Evolutionary conservation across 2,113 vertebrate genomes (phyloP).

Genomic region (Ursus arctos): DNA sequence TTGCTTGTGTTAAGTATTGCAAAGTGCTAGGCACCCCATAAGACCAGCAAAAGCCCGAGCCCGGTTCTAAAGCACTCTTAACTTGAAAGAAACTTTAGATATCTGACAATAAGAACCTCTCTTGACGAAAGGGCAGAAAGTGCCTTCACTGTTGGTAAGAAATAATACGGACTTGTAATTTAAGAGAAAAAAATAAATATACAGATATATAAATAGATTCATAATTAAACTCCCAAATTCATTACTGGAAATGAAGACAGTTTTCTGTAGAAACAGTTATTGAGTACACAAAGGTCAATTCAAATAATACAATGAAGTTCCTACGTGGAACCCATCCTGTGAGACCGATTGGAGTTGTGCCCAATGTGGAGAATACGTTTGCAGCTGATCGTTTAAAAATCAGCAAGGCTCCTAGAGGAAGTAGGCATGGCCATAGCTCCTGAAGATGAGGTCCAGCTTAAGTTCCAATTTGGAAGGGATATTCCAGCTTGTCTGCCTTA

Average conservation of each 20-base stretch:
- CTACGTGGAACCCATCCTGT: not conserved
- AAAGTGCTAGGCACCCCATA: constrained; percentile 54
- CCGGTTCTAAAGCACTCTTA: not conserved
- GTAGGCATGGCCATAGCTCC: not conserved
- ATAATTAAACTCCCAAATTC: not conserved
- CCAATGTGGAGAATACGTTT: not conserved
- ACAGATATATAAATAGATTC: not conserved
- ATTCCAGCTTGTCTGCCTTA: not conserved
- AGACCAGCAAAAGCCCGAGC: constrained; percentile 9
- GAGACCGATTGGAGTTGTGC: not conserved
- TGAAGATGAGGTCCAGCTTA: not conserved
- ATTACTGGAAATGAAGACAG: not conserved
- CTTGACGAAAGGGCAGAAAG: not conserved
- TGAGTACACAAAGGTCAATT: not conserved
- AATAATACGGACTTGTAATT: constrained; percentile 1
- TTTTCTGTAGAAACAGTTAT: not conserved
- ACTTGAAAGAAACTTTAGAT: constrained; percentile 11
- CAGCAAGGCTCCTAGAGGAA: not conserved
- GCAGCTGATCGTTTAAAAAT: not conserved
- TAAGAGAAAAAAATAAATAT: not conserved
- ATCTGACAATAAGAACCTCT: not conserved
- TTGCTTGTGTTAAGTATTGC: constrained; percentile 13
- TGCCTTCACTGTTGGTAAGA: not conserved
- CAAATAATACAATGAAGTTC: not conserved
- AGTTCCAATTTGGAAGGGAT: not conserved